These are phyloP conservation scores for Morone chrysops DNA, from an alignment of 2,113 vertebrate genomes.

Conservation along the genomic window DNA sequence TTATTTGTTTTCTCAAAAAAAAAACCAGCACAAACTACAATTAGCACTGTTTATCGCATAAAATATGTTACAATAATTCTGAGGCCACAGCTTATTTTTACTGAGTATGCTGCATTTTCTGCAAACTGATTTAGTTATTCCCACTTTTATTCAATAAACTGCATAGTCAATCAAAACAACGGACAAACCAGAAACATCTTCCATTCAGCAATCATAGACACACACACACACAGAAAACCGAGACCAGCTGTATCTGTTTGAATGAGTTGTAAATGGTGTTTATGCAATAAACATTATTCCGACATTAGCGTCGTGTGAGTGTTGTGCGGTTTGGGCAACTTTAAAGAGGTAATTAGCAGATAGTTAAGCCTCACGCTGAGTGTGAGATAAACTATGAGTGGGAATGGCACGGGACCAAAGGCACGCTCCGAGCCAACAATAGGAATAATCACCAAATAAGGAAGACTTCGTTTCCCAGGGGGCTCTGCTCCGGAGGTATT, in stretches of 20 bases:
- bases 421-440: constrained; percentile 50
- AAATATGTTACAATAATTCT: constrained; percentile 17
- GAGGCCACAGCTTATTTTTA: constrained; percentile 9
- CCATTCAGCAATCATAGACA: constrained; percentile 41
- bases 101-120: not conserved
- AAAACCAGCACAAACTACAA: constrained; percentile 18
- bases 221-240: constrained; percentile 41
- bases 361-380: constrained; percentile 64
- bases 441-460: constrained; percentile 60
- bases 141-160: constrained; percentile 37
- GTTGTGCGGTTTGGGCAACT: constrained; percentile 63
- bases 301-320: constrained; percentile 70
- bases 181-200: constrained; percentile 62
- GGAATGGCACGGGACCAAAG: constrained; percentile 68
- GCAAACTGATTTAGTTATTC: constrained; percentile 25
- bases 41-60: constrained; percentile 22
- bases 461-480: constrained; percentile 54
- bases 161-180: constrained; percentile 46
- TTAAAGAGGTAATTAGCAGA: constrained; percentile 76
- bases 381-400: constrained; percentile 70
- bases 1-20: constrained; percentile 2
- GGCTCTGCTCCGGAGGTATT: constrained; percentile 56
- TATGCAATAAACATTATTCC: constrained; percentile 74
- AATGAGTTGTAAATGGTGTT: constrained; percentile 76
- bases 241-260: constrained; percentile 71